Conservation (phyloP, 2,888 invertebrate species). For the Actias luna region DNA sequence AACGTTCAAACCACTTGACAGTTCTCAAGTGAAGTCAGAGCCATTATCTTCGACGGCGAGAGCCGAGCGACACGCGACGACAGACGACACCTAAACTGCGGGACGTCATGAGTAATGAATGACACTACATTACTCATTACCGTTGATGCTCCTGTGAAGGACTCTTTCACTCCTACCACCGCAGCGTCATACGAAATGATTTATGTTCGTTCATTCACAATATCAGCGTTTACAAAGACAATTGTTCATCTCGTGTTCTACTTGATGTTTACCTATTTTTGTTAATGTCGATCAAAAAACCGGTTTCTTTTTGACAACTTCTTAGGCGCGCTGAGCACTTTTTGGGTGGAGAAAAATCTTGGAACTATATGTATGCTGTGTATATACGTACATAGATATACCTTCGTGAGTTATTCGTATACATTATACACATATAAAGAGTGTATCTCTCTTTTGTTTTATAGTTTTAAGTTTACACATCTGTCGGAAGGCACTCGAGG, state of each 20-base stretch:
- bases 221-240: neutral
- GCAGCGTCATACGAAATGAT: slow-evolving; percentile 34
- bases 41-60: slow-evolving; percentile 30
- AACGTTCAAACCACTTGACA: slow-evolving; percentile 24
- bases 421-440: too few relatives aligned
- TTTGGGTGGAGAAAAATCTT: too few relatives aligned
- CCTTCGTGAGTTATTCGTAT: too few relatives aligned
- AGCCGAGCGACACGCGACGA: slow-evolving; percentile 44
- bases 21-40: slow-evolving; percentile 33
- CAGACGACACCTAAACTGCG: slow-evolving; percentile 68
- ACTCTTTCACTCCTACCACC: slow-evolving; percentile 58
- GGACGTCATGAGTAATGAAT: slow-evolving; percentile 47
- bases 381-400: too few relatives aligned
- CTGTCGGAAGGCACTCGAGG: too few relatives aligned
- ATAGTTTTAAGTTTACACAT: too few relatives aligned
- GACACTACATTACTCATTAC: slow-evolving; percentile 61
- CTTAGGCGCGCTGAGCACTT: too few relatives aligned
- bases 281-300: neutral
- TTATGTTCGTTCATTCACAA: slow-evolving; percentile 23
- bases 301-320: too few relatives aligned
- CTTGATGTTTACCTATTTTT: slow-evolving; percentile 20
- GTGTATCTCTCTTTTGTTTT: too few relatives aligned
- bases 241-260: slow-evolving; percentile 4
- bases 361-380: too few relatives aligned
- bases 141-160: slow-evolving; percentile 59